Evolutionary conservation across 2,113 vertebrate species (phyloP).

Genomic region (Myotis davidii): DNA sequence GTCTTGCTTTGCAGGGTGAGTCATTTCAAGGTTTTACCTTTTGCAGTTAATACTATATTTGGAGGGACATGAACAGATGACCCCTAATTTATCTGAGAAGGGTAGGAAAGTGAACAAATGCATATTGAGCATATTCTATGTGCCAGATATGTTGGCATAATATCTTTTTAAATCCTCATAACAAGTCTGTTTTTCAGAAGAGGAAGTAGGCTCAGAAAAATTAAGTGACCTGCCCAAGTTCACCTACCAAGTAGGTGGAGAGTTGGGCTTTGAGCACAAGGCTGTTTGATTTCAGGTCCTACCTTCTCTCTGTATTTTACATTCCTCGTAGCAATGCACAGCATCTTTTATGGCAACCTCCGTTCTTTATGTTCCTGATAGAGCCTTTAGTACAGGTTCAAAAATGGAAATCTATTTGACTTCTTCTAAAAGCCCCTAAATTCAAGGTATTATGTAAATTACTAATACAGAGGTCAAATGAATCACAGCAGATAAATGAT

Average conservation of each 20-base stretch:
- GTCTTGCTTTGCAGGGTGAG: background rate
- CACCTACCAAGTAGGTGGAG: background rate
- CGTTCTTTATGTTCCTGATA: background rate
- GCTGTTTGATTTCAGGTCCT: background rate
- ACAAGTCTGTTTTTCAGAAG: background rate
- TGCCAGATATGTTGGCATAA: background rate
- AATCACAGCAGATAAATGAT: background rate
- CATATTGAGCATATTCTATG: background rate
- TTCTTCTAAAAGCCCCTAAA: background rate
- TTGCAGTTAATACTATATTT: background rate
- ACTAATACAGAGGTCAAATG: background rate
- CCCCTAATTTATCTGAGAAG: background rate
- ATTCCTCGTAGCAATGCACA: fast-evolving
- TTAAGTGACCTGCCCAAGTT: background rate
- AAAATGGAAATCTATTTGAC: background rate
- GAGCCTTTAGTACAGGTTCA: background rate
- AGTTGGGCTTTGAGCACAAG: background rate
- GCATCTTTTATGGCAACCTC: background rate
- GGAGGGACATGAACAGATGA: background rate
- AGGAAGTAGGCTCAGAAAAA: background rate
- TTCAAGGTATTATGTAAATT: slow-evolving; percentile 4
- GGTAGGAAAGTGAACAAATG: background rate
- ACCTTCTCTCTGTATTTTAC: background rate
- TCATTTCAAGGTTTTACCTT: background rate
- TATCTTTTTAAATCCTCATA: background rate